Evolutionary conservation across 2,888 invertebrate species (phyloP).

Genomic region (Abrostola tripartita): DNA sequence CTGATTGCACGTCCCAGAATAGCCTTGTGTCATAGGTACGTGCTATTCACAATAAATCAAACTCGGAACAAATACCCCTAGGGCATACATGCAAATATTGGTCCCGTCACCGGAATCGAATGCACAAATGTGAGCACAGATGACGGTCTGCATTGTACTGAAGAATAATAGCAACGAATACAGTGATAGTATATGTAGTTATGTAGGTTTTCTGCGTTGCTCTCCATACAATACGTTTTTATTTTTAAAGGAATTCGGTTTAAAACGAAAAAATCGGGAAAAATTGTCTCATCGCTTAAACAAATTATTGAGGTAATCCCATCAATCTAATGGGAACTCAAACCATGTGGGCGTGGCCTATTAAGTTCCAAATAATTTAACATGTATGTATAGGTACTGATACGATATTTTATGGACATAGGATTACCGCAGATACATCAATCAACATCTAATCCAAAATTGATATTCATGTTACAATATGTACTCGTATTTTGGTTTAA

Average conservation of each 20-base stretch:
- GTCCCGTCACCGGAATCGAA: not conserved
- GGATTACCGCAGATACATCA: not conserved
- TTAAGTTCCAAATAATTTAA: too few species aligned
- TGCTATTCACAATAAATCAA: slow-evolving; percentile 20
- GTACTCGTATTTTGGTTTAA: too few species aligned
- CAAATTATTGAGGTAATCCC: too few species aligned
- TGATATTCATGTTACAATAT: not conserved
- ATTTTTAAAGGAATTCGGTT: not conserved
- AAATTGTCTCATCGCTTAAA: too few species aligned
- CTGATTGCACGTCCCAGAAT: not conserved
- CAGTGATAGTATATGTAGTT: not conserved
- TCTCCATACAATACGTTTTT: not conserved
- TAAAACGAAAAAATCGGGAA: too few species aligned
- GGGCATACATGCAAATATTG: slow-evolving; percentile 10
- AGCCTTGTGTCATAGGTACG: not conserved
- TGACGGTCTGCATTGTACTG: slow-evolving; percentile 1
- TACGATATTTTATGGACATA: not conserved
- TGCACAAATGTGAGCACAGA: not conserved
- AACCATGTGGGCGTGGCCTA: too few species aligned
- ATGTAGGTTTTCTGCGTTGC: not conserved
- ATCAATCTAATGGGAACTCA: too few species aligned
- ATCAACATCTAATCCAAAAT: not conserved
- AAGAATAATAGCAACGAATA: slow-evolving; percentile 1
- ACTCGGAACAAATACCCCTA: slow-evolving; percentile 4
- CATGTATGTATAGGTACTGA: too few species aligned